Conservation (phyloP, 53 echinoderm and acorn worm species). For the Mesocentrotus franciscanus region DNA sequence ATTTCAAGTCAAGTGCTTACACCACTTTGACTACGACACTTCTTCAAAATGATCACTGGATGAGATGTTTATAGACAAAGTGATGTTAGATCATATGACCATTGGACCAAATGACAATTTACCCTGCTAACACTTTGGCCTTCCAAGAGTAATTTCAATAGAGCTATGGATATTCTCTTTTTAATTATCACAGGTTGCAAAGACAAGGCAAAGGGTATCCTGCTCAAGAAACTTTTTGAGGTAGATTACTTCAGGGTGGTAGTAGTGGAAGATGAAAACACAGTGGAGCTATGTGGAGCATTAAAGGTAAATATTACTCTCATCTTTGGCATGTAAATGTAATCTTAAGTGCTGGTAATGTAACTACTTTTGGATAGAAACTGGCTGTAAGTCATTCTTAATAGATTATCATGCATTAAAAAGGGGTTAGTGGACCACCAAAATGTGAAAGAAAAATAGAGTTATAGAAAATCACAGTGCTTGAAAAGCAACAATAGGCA, state of each 20-base stretch:
- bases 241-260: constrained; percentile 89
- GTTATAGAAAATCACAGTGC: too few relatives aligned
- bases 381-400: background rate
- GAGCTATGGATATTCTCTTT: background rate
- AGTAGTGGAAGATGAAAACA: constrained; percentile 90
- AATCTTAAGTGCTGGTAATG: background rate
- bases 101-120: too few relatives aligned
- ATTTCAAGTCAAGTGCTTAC: too few relatives aligned
- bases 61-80: too few relatives aligned
- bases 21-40: too few relatives aligned
- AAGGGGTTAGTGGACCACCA: background rate
- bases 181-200: constrained; percentile 78
- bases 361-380: background rate
- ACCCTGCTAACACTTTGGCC: too few relatives aligned
- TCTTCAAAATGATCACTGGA: too few relatives aligned
- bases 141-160: too few relatives aligned
- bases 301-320: constrained; percentile 77
- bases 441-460: background rate
- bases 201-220: constrained; percentile 74
- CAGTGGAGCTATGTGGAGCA: constrained; percentile 95
- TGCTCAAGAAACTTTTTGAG: constrained; percentile 88
- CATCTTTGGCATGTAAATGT: background rate
- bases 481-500: too few relatives aligned
- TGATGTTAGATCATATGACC: too few relatives aligned
- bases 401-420: background rate